Evolutionary conservation across 2,113 vertebrate species (phyloP), one percentile per base, ranked within the genome.

Genomic region (Muntiacus reevesi): DNA sequence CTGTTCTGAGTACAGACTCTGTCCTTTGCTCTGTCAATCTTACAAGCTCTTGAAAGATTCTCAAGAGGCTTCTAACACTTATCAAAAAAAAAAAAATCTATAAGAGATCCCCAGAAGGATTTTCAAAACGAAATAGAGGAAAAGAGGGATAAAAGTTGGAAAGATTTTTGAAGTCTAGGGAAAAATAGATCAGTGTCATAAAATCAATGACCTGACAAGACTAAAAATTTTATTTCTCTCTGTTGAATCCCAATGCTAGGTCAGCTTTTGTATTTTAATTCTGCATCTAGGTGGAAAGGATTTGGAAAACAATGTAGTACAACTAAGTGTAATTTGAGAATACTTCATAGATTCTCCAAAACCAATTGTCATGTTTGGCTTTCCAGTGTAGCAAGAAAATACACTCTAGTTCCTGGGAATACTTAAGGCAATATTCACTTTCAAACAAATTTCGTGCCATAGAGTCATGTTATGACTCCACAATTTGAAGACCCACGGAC

Each of bases 121-220:
- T 95, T 85, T 94, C 82, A 95, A 97, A 97, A 64, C 45, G 79
- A 89, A 96, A 97, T 57, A 76, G 62, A 97, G n/a, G 59, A 97
- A 95, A 95, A 93, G 54, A 97, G 33, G 79, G 30, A 95, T 81
- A 85, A 88, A 95, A 88, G 21, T 87, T 90, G 36, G 40, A 95
- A 97, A 94, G n/a, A 71, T 82, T 94, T 94, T 45, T 96, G 79
- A 97, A 94, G 52, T 43, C 36, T 47, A 60, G 88, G 25, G 50
- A 27, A 88, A 95, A 91, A 95, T 74, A 87, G 67, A 59, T 88
- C 30, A 47, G 78, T 94, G 79, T 94, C 87, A 95, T 83, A 95
- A 98, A 96, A 97, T 91, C 83, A 43, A 91, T 83, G 87, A 95
- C 47, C 62, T 95, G 82, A 90, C 25, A 94, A 94, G 30, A 94